A percentile compares a stretch with the other conserved stretches of the same genome.
Evolutionary conservation across 2,888 invertebrate genomes (phyloP).

Genomic region (Sialis lutaria): DNA sequence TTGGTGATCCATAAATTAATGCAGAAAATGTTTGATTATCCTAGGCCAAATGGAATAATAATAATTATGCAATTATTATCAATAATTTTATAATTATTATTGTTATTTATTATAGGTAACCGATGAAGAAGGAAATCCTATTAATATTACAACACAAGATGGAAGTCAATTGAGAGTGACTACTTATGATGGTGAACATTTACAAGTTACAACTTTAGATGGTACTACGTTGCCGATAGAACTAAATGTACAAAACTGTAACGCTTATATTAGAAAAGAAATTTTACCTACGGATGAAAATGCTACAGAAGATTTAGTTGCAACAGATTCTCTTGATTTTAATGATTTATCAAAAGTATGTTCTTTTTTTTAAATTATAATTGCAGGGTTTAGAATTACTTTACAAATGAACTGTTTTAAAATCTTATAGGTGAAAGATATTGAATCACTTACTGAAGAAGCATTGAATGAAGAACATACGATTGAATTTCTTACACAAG

Average conservation of each 20-base stretch:
- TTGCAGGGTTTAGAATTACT: too few relatives aligned
- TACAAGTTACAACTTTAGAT: conserved; percentile 26
- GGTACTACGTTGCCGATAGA: conserved; percentile 25
- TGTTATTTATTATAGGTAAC: conserved; percentile 30
- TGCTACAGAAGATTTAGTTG: background rate
- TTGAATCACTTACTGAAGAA: conserved; percentile 9
- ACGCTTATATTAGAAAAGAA: conserved; percentile 12
- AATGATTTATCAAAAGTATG: too few relatives aligned
- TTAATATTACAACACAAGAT: conserved; percentile 49
- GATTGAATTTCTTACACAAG: conserved; percentile 34
- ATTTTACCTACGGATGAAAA: conserved; percentile 4
- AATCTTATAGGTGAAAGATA: too few relatives aligned
- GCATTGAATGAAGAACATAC: conserved; percentile 19
- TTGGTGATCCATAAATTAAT: too few relatives aligned
- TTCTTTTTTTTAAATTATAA: too few relatives aligned
- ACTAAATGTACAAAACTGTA: conserved; percentile 17
- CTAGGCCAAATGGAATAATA: conserved; percentile 12
- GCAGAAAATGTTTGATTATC: conserved; percentile 13
- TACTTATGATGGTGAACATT: conserved; percentile 31
- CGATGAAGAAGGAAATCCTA: conserved; percentile 49
- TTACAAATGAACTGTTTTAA: too few relatives aligned
- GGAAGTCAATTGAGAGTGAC: conserved; percentile 46
- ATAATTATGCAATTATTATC: conserved; percentile 1
- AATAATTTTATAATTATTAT: conserved; percentile 4
- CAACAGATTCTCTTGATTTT: background rate